Evolutionary conservation across 2,113 vertebrate species (phyloP), one percentile per base, ranked within the genome.

Genomic region (human): DNA sequence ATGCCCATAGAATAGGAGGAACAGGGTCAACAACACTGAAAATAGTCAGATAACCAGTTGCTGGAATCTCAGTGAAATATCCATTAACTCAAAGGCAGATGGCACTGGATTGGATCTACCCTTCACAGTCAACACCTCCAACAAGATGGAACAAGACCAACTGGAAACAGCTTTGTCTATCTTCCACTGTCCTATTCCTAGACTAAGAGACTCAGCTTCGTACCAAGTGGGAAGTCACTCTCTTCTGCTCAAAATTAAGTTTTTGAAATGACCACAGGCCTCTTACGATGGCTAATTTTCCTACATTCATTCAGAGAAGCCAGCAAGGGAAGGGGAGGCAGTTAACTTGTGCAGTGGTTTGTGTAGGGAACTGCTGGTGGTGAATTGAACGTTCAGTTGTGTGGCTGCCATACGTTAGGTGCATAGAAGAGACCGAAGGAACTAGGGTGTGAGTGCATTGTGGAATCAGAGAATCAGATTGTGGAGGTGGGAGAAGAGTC

Each of bases 221-320:
- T 8, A 48, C 55, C 18, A 45, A 13, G 23, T 61, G 17, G 5
- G 57, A 79, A 68, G 32, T 43, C 22, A 32, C 17, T 8, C 25
- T 75, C 38, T 89, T 92, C 43, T 87, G 78, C 70, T 80, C 32
- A 68, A 48, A 22, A 59, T 16, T 43, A 40, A 18, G 32, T 80
- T 90, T 66, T 78, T n/a, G 78, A 88, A 76, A 48, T 43, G 83
- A 75, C 17, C 38, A 45, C 92, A 76, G 73, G 35, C 64, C 17
- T 52, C 66, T 89, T 13, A 18, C 32, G 45, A 38, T n/a, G n/a
- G 13, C 5, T 38, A 3, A 11, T 43, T 50, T 78, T 59, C 50
- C 79, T 23, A 0, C 30, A 2, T 40, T 61, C 68, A 55, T 50
- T 20, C 40, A 61, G 72, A 59, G 38, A 80, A 59, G 30, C 79